Evolutionary conservation across 2,797 vertebrate species (phyloP), one percentile per base, ranked within the genome.

Genomic region (Anguilla obscura): DNA sequence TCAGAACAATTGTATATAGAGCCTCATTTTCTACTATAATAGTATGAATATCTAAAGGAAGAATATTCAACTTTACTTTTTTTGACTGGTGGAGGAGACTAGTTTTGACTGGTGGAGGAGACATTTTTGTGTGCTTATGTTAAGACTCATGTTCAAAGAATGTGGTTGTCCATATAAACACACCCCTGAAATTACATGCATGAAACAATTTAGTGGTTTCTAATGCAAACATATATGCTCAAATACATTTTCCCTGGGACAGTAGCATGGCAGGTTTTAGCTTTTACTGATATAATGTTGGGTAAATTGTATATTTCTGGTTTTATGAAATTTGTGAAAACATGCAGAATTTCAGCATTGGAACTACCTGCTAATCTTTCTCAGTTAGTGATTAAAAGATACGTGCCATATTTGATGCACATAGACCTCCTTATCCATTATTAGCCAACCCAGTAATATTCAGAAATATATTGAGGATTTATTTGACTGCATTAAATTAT

Each of bases 141-240:
- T 86, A 18, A 69, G 33, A 58, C 85, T 86, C 60, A 85, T 85
- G 84, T 76, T 88, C 84, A 88, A 85, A 85, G 84, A 76, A 76
- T 76, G 69, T 27, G 66, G 50, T 40, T 30, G 69, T 27, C 33
- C 63, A 85, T 76, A 33, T 69, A 88, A 85, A 63, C 52, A 63
- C 18, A 76, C 87, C 87, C 48, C 85, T 79, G 69, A 88, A 88
- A 88, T 85, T 58, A 88, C 52, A 88, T 85, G 84, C 69, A 88
- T 85, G 63, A 58, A 69, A 85, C 83, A 18, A 88, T 88, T 48
- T 85, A 60, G 33, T 88, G 24, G 66, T 71, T 88, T 58, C 36
- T 52, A 45, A 74, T 86, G 85, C 54, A 86, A 86, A 74, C 45
- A 74, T 52, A 66, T 86, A 63, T 54, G 9, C 27, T 84, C 4